A percentile compares a stretch with the other conserved stretches of the same genome.
Evolutionary conservation across 2,113 vertebrate species (phyloP).

Genomic region (Phocoena phocoena): DNA sequence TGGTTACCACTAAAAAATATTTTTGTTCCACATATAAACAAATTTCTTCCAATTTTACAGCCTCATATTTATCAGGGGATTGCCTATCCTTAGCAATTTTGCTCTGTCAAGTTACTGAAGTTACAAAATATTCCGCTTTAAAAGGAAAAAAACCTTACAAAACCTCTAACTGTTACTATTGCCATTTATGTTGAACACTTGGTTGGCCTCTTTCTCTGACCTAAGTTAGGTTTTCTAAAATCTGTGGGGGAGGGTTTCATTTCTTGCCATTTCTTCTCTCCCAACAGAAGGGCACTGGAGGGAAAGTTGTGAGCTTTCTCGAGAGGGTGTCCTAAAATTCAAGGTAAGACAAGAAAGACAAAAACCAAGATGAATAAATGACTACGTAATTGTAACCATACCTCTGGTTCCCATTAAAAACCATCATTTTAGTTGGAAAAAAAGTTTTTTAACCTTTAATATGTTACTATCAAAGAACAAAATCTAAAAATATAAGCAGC

Average conservation of each 20-base stretch:
- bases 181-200: neutral
- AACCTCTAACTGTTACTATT: neutral
- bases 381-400: conserved; percentile 61
- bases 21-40: conserved; percentile 62
- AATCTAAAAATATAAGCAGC: neutral
- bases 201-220: neutral
- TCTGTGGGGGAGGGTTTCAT: neutral
- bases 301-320: neutral
- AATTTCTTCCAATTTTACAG: conserved; percentile 58
- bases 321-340: neutral
- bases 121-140: conserved; percentile 28
- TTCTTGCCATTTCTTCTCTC: neutral
- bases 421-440: conserved; percentile 69
- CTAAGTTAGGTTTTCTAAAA: neutral
- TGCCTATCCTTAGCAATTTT: conserved; percentile 57
- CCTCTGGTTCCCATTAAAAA: conserved; percentile 71
- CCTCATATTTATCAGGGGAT: conserved; percentile 33
- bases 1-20: conserved; percentile 66
- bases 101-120: conserved; percentile 15
- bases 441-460: neutral
- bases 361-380: conserved; percentile 2
- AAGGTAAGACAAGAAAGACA: conserved; percentile 25
- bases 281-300: neutral
- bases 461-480: neutral
- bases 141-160: conserved; percentile 21